Percentiles rank a stretch among this genome's conserved stretches.
These are phyloP conservation scores for Nycticryphes semicollaris DNA, from an alignment of 2,113 vertebrate genomes.

Conservation along the genomic window DNA sequence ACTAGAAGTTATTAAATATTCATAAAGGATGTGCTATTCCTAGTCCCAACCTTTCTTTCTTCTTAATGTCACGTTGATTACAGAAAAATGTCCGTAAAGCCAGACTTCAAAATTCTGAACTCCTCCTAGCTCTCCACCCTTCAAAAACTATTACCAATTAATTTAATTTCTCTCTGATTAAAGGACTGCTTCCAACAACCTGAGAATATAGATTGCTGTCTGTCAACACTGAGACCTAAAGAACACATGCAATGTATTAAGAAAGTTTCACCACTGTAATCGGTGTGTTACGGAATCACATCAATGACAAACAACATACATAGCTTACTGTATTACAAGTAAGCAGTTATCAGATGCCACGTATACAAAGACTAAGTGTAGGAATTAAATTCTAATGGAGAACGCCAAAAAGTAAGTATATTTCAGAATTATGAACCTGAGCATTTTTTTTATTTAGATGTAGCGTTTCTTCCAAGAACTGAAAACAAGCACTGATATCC, in stretches of 20 bases:
- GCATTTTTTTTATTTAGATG: background rate
- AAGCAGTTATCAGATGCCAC: background rate
- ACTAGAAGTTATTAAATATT: background rate
- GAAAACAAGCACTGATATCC: background rate
- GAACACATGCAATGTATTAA: background rate
- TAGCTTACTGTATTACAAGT: background rate
- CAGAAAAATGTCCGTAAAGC: background rate
- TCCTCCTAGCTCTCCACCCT: background rate
- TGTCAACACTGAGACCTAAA: background rate
- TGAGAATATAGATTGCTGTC: background rate
- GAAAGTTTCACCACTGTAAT: background rate
- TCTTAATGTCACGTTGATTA: background rate
- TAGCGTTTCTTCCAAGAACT: background rate
- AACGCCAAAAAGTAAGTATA: background rate
- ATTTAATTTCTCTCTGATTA: background rate
- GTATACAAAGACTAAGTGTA: background rate
- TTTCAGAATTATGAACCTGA: background rate
- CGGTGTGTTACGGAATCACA: background rate
- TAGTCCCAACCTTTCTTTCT: background rate
- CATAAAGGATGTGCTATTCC: background rate
- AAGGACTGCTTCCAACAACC: background rate
- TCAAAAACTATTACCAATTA: background rate
- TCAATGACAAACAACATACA: background rate
- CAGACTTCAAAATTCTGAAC: background rate
- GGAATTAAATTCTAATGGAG: background rate